phyloP scores from a whole-genome alignment of 2,113 vertebrate genomes.

The Antidorcas marsupialis region DNA sequence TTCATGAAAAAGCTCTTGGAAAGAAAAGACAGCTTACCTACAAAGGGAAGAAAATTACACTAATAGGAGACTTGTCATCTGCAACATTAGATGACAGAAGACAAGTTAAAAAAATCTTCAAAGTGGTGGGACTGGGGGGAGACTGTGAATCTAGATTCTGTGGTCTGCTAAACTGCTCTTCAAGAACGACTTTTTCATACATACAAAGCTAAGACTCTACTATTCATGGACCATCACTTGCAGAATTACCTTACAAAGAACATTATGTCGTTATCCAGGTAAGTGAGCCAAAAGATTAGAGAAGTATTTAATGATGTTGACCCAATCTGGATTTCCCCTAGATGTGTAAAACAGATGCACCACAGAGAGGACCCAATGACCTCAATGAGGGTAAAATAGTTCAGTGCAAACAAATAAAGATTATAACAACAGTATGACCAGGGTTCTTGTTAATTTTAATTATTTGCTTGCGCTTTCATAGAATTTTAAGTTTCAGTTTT shows the following conservation, averaged over 20 bases:
- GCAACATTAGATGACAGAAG: not conserved
- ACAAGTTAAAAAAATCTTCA: not conserved
- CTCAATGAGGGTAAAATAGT: not conserved
- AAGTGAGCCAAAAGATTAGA: not conserved
- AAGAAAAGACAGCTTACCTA: not conserved
- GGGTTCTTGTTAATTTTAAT: not conserved
- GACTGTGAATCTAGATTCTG: not conserved
- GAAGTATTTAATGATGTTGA: not conserved
- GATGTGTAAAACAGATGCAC: not conserved
- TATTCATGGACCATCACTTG: not conserved
- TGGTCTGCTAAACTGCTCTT: not conserved
- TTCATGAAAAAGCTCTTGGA: not conserved
- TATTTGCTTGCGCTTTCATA: not conserved
- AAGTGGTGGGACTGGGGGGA: not conserved
- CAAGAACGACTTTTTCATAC: not conserved
- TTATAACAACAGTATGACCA: not conserved
- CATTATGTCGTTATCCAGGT: not conserved
- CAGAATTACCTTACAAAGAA: constrained; percentile 9
- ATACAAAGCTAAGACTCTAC: not conserved
- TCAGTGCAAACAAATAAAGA: constrained; percentile 4
- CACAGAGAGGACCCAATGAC: not conserved
- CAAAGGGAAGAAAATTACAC: not conserved
- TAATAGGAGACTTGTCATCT: not conserved
- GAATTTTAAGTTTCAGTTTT: constrained; percentile 31
- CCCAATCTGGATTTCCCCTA: not conserved